phyloP scores from a whole-genome alignment of 2,888 invertebrate genomes.

The Malachius bipustulatus region DNA sequence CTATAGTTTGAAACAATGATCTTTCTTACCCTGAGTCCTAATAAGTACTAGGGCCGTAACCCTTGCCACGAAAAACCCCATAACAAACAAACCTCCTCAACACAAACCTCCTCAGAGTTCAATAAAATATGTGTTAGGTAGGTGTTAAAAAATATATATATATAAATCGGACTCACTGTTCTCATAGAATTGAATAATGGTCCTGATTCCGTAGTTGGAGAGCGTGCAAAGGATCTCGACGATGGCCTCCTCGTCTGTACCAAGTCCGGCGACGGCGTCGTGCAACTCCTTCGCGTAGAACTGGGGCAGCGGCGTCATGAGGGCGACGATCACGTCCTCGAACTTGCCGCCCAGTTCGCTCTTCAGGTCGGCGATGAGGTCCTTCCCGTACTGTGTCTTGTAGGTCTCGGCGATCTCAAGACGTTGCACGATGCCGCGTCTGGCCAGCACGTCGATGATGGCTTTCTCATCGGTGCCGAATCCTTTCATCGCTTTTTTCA shows the following conservation, averaged over 20 bases:
- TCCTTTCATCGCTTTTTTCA: slow-evolving; percentile 87
- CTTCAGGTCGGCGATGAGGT: slow-evolving; percentile 66
- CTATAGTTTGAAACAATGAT: too few species aligned
- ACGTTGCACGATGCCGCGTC: slow-evolving; percentile 81
- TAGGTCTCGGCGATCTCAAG: slow-evolving; percentile 82
- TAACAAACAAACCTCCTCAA: too few species aligned
- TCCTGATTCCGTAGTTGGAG: slow-evolving; percentile 79
- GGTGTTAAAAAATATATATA: slow-evolving; percentile 5
- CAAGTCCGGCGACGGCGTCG: slow-evolving; percentile 74
- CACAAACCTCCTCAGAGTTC: too few species aligned
- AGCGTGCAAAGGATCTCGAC: slow-evolving; percentile 87
- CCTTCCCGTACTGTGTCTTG: slow-evolving; percentile 87
- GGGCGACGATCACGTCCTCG: slow-evolving; percentile 78
- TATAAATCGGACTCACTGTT: slow-evolving; percentile 45
- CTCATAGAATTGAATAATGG: slow-evolving; percentile 74
- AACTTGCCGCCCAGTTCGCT: slow-evolving; percentile 82
- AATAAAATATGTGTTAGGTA: too few species aligned
- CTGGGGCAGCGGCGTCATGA: slow-evolving; percentile 82
- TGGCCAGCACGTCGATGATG: slow-evolving; percentile 80
- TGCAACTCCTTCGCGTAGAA: slow-evolving; percentile 86
- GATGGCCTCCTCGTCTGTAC: slow-evolving; percentile 83
- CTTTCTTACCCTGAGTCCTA: too few species aligned
- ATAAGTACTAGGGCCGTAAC: too few species aligned
- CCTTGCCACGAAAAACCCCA: too few species aligned
- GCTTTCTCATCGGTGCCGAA: slow-evolving; percentile 86